Evolutionary conservation across 2,113 vertebrate genomes (phyloP), one percentile per base, ranked within the genome.

Genomic region (Onychorhynchus coronatus): DNA sequence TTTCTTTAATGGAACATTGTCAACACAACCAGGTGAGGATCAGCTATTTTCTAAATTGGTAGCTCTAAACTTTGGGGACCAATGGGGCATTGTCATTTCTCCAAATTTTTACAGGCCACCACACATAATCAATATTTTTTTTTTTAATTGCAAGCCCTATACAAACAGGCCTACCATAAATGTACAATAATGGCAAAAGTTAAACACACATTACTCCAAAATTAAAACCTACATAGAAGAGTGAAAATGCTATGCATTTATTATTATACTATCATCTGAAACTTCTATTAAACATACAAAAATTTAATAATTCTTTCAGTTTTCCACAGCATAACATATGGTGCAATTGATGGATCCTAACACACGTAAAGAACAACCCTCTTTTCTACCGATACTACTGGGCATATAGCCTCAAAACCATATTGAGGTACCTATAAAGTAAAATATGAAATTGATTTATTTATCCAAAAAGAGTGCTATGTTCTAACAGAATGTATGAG

Each of bases 361-460:
- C 8, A 72, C 15, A 55, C 0, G 0, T 8, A 63, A 47, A 72
- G 31, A 83, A 68, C 20, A 41, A 30, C 19, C 16, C 8, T 56
- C 49, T 74, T 72, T 84, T n/a, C 21, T 41, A 25, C 6, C 35
- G 25, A 30, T 41, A 33, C 28, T 18, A 27, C 9, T 0, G 1
- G 31, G 17, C 41, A 50, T 19, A 31, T 21, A 81, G 42, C 20
- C 14, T 62, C 55, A 75, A 71, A 92, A 55, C 12, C 77, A 22
- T 44, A 53, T 0, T 65, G 53, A 72, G 42, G 3, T 50, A 59
- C 9, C 23, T 35, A 35, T 23, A 27, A 67, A 70, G 24, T 52
- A 81, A 76, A 82, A 53, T 31, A 65, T 15, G 24, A 62, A 68
- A 61, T 17, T 25, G 5, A 12, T 46, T 49, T 59, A 86, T 74